A percentile compares a stretch with the other conserved stretches of the same genome.
Evolutionary conservation across 2,888 invertebrate species (phyloP).

Genomic region (Metopia argyrocephala): DNA sequence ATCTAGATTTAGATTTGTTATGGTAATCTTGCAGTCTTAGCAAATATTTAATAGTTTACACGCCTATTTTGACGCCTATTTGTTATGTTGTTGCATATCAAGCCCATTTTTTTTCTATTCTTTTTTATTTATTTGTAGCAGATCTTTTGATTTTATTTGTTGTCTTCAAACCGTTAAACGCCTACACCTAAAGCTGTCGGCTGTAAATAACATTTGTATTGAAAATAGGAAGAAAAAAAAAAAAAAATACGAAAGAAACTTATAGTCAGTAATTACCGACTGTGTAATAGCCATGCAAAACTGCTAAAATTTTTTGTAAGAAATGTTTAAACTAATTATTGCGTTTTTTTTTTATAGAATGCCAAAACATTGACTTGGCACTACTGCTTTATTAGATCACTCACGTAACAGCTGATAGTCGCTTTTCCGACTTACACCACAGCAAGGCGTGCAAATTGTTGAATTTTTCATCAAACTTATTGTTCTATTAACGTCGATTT

Average conservation of each 20-base stretch:
- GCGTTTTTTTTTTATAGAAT: too few species aligned
- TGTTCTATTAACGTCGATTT: too few species aligned
- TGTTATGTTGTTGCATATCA: conserved; percentile 35
- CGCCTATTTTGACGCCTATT: conserved; percentile 64
- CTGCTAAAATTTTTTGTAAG: too few species aligned
- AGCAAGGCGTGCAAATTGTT: too few species aligned
- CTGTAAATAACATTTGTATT: conserved; percentile 59
- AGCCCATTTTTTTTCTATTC: neutral
- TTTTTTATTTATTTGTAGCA: conserved; percentile 4
- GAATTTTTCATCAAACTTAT: too few species aligned
- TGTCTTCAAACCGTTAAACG: conserved; percentile 61
- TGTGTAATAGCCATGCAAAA: too few species aligned
- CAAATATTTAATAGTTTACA: conserved; percentile 64
- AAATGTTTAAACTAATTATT: too few species aligned
- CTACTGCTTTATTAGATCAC: too few species aligned
- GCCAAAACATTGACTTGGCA: too few species aligned
- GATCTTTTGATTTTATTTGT: conserved; percentile 33
- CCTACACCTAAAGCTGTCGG: conserved; percentile 63
- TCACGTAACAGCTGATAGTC: too few species aligned
- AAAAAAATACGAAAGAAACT: neutral
- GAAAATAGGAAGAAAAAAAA: conserved; percentile 34
- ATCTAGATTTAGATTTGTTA: conserved; percentile 61
- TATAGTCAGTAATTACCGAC: too few species aligned
- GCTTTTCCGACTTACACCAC: too few species aligned
- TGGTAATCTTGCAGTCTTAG: conserved; percentile 60